Conservation (phyloP, 2,797 vertebrate species). For the Spea hammondii region DNA sequence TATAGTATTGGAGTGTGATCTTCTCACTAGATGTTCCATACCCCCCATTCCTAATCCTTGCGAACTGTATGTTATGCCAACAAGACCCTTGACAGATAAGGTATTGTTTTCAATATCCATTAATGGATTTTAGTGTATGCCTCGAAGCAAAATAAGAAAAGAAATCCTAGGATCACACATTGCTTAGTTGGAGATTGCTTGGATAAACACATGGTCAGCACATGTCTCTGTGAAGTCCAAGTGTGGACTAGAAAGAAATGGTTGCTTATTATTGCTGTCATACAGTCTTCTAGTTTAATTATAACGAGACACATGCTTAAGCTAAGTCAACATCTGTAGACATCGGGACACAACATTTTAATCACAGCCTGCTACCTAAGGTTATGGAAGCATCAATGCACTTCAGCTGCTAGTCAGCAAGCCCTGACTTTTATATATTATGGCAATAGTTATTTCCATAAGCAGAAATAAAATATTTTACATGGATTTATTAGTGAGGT, state of each 20-base stretch:
- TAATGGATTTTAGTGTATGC: constrained; percentile 51
- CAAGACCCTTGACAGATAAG: constrained; percentile 55
- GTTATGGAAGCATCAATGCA: neutral
- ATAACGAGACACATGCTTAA: constrained; percentile 10
- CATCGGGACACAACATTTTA: constrained; percentile 6
- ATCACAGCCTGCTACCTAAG: neutral
- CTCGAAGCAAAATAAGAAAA: constrained; percentile 36
- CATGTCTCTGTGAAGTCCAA: constrained; percentile 33
- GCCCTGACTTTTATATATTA: too few relatives aligned
- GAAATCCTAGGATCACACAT: constrained; percentile 41
- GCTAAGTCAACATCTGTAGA: constrained; percentile 23
- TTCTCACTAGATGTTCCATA: constrained; percentile 13
- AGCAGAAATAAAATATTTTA: too few relatives aligned
- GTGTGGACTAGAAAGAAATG: constrained; percentile 20
- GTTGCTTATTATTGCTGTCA: constrained; percentile 26
- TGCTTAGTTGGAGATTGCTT: constrained; percentile 44
- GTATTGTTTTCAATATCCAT: constrained; percentile 50
- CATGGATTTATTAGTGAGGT: too few relatives aligned
- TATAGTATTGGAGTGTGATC: constrained; percentile 15
- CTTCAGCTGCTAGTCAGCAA: neutral
- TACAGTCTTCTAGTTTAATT: constrained; percentile 10
- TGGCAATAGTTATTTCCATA: too few relatives aligned
- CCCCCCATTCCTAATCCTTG: constrained; percentile 25
- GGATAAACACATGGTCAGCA: constrained; percentile 46
- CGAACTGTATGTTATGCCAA: constrained; percentile 46